Percentiles rank a stretch among this genome's conserved stretches.
phyloP scores from a whole-genome alignment of 2,888 invertebrate species.

The Tiliacea citrago region DNA sequence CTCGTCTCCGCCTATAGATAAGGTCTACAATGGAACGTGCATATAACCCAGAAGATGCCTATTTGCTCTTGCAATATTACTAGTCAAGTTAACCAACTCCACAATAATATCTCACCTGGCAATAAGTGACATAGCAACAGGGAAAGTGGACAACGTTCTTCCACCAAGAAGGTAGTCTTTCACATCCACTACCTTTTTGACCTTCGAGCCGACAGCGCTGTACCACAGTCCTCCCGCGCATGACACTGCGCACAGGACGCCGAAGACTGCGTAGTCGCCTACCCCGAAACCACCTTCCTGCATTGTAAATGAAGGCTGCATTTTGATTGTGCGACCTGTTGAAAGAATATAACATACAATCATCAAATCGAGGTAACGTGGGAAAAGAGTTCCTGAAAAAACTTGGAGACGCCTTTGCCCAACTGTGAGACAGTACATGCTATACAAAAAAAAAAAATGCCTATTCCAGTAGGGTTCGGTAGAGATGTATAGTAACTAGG shows the following conservation, averaged over 20 bases:
- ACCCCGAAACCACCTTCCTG: constrained; percentile 83
- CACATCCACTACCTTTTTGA: constrained; percentile 89
- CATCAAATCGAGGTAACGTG: not conserved
- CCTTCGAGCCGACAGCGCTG: constrained; percentile 89
- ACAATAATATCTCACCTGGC: constrained; percentile 92
- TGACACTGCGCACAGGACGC: constrained; percentile 92
- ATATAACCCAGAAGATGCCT: not conserved
- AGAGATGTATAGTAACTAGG: not conserved
- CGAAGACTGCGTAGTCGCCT: constrained; percentile 93
- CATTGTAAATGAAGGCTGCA: constrained; percentile 80
- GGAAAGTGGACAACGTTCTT: constrained; percentile 93
- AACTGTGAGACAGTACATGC: not conserved
- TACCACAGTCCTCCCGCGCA: constrained; percentile 95
- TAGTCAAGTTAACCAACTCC: not conserved
- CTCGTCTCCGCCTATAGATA: not conserved
- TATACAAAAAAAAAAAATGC: not conserved
- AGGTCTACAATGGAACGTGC: not conserved
- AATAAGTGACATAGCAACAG: constrained; percentile 96
- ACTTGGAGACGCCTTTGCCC: not conserved
- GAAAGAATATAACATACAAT: constrained; percentile 41
- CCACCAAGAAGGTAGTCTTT: constrained; percentile 95
- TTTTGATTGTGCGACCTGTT: constrained; percentile 63
- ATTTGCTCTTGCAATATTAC: not conserved
- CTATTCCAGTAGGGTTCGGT: not conserved
- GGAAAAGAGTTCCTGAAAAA: not conserved